Percentiles rank a stretch among this genome's conserved stretches.
Evolutionary conservation across 2,797 vertebrate genomes (phyloP).

Genomic region (Coendou prehensilis): DNA sequence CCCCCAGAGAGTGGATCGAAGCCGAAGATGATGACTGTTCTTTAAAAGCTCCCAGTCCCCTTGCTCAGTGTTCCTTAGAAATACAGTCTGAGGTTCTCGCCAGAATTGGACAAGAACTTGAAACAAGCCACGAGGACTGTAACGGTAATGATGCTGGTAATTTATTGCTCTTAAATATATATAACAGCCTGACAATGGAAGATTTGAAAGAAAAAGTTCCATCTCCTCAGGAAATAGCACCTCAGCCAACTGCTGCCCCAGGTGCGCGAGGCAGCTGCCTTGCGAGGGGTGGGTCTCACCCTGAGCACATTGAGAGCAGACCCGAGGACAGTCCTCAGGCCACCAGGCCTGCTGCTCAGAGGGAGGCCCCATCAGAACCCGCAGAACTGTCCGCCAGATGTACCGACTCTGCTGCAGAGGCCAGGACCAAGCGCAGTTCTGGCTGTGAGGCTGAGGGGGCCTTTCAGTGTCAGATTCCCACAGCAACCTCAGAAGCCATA

Average conservation of each 20-base stretch:
- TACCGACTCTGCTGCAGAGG: background rate
- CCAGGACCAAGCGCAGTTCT: background rate
- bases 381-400: rapidly evolving
- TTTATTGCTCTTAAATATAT: background rate
- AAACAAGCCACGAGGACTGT: background rate
- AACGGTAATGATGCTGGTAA: background rate
- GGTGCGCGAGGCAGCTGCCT: background rate
- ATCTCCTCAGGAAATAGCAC: background rate
- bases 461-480: slow-evolving; percentile 71
- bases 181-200: background rate
- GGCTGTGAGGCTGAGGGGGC: slow-evolving; percentile 2
- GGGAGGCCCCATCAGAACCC: background rate
- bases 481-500: slow-evolving; percentile 78
- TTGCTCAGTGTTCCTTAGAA: slow-evolving; percentile 38
- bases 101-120: slow-evolving; percentile 3
- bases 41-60: slow-evolving; percentile 28
- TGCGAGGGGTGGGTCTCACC: rapidly evolving
- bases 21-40: slow-evolving; percentile 78
- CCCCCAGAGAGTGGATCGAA: slow-evolving; percentile 71
- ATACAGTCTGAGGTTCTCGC: slow-evolving; percentile 38
- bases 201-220: background rate
- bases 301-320: background rate
- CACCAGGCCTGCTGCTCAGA: rapidly evolving
- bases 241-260: background rate
- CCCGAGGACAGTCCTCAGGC: background rate